Percentiles rank a stretch among this genome's conserved stretches.
Conservation (phyloP, 2,113 vertebrate genomes). For the Setophaga coronata region DNA sequence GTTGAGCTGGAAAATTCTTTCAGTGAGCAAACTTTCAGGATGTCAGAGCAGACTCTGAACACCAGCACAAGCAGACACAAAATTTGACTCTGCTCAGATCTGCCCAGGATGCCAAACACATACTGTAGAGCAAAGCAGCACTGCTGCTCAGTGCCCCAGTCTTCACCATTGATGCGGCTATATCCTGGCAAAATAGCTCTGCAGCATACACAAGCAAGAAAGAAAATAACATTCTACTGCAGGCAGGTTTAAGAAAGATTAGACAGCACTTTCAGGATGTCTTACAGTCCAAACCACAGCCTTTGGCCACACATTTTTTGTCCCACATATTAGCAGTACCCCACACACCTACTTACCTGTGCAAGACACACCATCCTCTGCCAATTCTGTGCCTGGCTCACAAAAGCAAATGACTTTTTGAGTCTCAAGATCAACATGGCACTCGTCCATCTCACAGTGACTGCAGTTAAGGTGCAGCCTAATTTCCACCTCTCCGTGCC, state of each 20-base stretch:
- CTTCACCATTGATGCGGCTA: not conserved
- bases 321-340: not conserved
- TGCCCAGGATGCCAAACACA: not conserved
- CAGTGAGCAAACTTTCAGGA: not conserved
- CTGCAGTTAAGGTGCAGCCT: constrained; percentile 93
- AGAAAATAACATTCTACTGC: not conserved
- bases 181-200: not conserved
- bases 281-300: not conserved
- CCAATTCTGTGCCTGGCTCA: constrained; percentile 83
- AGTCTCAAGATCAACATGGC: constrained; percentile 80
- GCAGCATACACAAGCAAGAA: not conserved
- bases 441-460: constrained; percentile 91
- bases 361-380: constrained; percentile 86
- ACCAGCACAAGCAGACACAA: not conserved
- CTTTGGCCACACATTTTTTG: not conserved
- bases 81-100: not conserved
- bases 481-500: constrained; percentile 92
- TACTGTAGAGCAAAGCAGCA: not conserved
- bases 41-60: not conserved
- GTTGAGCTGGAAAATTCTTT: not conserved
- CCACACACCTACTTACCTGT: constrained; percentile 69
- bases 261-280: not conserved
- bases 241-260: not conserved
- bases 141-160: not conserved
- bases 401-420: constrained; percentile 88